These are phyloP conservation scores for Galbula dea DNA, from an alignment of 2,113 vertebrate genomes.

Conservation along the genomic window DNA sequence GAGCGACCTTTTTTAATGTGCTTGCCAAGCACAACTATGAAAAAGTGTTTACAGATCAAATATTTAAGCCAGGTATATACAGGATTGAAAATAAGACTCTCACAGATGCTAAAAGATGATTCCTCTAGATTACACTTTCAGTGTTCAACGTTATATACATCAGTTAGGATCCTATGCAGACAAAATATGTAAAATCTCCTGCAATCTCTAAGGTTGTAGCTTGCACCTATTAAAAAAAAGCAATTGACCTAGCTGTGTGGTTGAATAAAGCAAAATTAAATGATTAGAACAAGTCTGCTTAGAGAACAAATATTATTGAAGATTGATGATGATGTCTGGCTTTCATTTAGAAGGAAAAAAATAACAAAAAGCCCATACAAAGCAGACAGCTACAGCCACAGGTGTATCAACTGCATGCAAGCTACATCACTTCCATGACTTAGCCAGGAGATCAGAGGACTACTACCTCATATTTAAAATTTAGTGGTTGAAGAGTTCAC, in stretches of 20 bases:
- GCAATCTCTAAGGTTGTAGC: not conserved
- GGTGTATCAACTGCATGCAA: not conserved
- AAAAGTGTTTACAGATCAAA: not conserved
- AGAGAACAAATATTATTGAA: not conserved
- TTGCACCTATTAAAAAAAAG: not conserved
- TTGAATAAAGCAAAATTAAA: not conserved
- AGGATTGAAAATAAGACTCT: not conserved
- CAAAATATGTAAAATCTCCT: not conserved
- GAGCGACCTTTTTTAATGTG: not conserved
- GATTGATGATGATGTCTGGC: not conserved
- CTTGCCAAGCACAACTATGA: not conserved
- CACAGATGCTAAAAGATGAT: not conserved
- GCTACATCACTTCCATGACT: not conserved
- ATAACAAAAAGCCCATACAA: not conserved
- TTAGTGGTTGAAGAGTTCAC: not conserved
- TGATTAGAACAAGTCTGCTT: not conserved
- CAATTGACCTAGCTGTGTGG: not conserved
- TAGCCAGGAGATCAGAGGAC: not conserved
- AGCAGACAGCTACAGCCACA: not conserved
- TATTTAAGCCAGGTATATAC: not conserved
- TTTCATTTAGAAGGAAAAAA: not conserved
- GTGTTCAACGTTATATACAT: not conserved
- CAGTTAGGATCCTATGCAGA: not conserved
- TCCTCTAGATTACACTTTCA: not conserved
- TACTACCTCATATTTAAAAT: not conserved